Base-by-base conservation (phyloP, 1,140 invertebrate species). In the Pemphigus obesinymphae region DNA sequence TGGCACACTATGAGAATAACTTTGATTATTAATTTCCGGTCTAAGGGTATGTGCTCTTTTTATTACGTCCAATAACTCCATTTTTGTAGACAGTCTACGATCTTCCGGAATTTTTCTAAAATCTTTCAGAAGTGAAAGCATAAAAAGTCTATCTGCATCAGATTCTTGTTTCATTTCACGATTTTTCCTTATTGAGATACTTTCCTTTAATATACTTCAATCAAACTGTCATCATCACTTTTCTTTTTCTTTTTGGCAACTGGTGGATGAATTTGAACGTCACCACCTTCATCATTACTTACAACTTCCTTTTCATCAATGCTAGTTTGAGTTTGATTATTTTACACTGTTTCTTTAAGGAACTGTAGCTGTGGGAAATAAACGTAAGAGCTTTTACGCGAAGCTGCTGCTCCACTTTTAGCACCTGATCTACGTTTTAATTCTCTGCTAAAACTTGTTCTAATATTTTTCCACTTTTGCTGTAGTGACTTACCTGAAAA, bases 371-470 rank as follows among this genome's bases (percentile, higher is more conserved):
- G 17, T 63, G 31, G 17, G 29, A 63, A 63, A 37, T 63, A 63
- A 63, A 63, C 61, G 31, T 63, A 63, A 37, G 31, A 17, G 31
- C 61, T 63, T 63, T 63, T 63, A 63, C 31, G 31, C 15, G 31
- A 63, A 63, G 61, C 61, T 63, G 61, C 31, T 63, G 61, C 17
- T 63, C 61, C 61, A 63, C 61, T 63, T 63, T 63, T 63, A 63
- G 58, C 29, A 34, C 61, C 17, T 63, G 31, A 34, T 63, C 61
- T 63, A 31, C 61, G 61, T 63, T 63, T 63, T 63, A 63, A 63
- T 63, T 63, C 61, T 37, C 61, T 63, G 31, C 61, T 37, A 63
- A 63, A 63, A 63, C 61, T 63, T 63, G 61, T 63, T 63, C 61
- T 63, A 0, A 63, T 63, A 37, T 63, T 63, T 34, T 37, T 63